A percentile compares a stretch with the other conserved stretches of the same genome.
These are phyloP conservation scores for Aproaerema taeniolella DNA, from an alignment of 2,888 invertebrate genomes.

Conservation along the genomic window DNA sequence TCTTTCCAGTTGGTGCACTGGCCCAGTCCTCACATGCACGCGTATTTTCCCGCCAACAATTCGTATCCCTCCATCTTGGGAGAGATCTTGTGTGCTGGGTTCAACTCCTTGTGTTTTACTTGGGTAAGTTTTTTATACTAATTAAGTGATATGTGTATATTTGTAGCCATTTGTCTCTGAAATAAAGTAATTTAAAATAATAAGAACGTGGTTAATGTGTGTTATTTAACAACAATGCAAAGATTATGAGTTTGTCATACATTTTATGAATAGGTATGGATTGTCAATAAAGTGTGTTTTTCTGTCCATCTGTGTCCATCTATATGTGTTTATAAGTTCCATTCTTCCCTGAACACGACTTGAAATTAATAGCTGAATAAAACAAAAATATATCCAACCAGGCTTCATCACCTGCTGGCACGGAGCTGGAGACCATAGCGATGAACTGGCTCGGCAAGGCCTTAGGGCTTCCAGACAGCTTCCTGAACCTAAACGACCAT, in stretches of 20 bases:
- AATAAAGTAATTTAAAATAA: not conserved
- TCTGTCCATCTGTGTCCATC: not conserved
- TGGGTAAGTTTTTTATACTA: constrained; percentile 85
- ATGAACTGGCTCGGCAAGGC: constrained; percentile 99
- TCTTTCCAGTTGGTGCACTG: constrained; percentile 86
- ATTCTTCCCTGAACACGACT: no score
- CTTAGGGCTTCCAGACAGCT: constrained; percentile 95
- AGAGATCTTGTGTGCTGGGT: constrained; percentile 96
- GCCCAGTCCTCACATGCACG: constrained; percentile 99
- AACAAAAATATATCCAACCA: constrained; percentile 36
- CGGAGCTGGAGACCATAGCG: constrained; percentile 97
- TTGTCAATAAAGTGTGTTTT: no score
- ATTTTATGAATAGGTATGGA: no score
- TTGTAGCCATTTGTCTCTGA: not conserved
- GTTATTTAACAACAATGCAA: not conserved
- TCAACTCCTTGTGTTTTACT: constrained; percentile 96
- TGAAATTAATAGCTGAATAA: not conserved
- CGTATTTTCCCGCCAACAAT: constrained; percentile 96
- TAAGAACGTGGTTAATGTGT: not conserved
- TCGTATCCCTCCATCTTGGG: constrained; percentile 96
- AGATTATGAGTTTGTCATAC: no score
- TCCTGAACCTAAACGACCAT: constrained; percentile 88
- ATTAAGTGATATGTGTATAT: not conserved
- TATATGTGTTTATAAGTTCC: not conserved
- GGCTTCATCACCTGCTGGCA: constrained; percentile 98